Percentiles rank a stretch among this genome's conserved stretches.
Conservation (phyloP, 2,113 vertebrate genomes). For the Pseudopipra pipra region DNA sequence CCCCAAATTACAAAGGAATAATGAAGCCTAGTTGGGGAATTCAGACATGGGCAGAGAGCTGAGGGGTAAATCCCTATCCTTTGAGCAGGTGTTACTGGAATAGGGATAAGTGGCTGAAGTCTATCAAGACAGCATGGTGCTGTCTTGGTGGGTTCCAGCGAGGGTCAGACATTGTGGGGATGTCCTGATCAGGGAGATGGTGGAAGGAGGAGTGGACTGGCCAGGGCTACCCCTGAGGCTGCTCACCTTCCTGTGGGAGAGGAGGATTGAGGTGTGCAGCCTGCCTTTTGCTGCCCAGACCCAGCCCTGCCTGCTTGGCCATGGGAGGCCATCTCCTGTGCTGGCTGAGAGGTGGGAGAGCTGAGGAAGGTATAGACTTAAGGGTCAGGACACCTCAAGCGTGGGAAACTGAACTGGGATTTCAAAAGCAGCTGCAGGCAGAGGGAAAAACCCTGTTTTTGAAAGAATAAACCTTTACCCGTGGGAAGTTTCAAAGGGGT, state of each 20-base stretch:
- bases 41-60: background rate
- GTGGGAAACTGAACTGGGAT: background rate
- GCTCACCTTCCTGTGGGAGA: background rate
- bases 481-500: background rate
- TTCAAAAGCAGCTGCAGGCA: background rate
- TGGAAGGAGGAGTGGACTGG: background rate
- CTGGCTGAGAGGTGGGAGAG: background rate
- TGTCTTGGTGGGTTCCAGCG: fast-evolving
- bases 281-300: background rate
- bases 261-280: background rate
- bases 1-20: background rate
- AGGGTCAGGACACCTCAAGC: background rate
- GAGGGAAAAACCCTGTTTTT: fast-evolving
- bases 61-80: background rate
- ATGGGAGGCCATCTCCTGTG: background rate
- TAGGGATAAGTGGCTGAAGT: background rate
- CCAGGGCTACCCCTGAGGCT: background rate
- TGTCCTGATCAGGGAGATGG: background rate
- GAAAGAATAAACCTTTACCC: background rate
- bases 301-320: background rate
- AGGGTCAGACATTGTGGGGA: too few species aligned
- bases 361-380: background rate
- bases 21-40: background rate
- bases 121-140: background rate
- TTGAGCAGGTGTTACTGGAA: fast-evolving